Conservation (phyloP, 1,140 invertebrate genomes). For the Cephus cinctus region DNA sequence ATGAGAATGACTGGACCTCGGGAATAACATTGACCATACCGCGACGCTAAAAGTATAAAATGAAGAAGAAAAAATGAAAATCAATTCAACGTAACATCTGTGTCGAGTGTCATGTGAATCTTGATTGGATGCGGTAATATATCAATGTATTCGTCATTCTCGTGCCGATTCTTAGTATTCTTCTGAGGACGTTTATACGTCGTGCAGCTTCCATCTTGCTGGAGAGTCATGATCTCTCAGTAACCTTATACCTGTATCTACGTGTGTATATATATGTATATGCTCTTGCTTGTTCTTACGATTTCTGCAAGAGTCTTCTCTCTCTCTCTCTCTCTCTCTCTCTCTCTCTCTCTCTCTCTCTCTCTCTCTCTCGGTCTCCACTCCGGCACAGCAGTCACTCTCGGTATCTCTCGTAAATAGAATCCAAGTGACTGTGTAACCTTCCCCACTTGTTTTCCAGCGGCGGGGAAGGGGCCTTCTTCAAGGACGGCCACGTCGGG, state of each 20-base stretch:
- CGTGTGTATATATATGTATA: neutral
- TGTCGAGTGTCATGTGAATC: too few species aligned
- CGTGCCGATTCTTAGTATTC: slow-evolving; percentile 6
- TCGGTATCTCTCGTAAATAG: neutral
- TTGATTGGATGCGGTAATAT: too few species aligned
- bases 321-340: slow-evolving; percentile 19
- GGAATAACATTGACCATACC: too few species aligned
- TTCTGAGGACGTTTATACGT: slow-evolving; percentile 9
- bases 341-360: neutral
- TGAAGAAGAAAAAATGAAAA: too few species aligned
- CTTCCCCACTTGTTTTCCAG: too few species aligned
- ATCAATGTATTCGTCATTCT: too few species aligned
- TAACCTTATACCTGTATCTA: slow-evolving; percentile 5
- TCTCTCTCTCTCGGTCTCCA: slow-evolving; percentile 5
- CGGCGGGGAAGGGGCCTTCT: slow-evolving; percentile 29
- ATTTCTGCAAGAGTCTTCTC: slow-evolving; percentile 6
- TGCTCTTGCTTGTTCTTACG: neutral
- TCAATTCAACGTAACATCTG: too few species aligned
- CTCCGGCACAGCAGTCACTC: neutral
- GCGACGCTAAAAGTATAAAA: too few species aligned
- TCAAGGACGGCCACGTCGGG: slow-evolving; percentile 41
- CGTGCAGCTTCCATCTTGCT: slow-evolving; percentile 2
- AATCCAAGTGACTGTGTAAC: too few species aligned
- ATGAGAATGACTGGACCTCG: too few species aligned
- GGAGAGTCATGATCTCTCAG: neutral